Percentiles rank a stretch among this genome's conserved stretches.
Evolutionary conservation across 1,140 invertebrate species (phyloP).

Genomic region (Drosophila kepulauana): DNA sequence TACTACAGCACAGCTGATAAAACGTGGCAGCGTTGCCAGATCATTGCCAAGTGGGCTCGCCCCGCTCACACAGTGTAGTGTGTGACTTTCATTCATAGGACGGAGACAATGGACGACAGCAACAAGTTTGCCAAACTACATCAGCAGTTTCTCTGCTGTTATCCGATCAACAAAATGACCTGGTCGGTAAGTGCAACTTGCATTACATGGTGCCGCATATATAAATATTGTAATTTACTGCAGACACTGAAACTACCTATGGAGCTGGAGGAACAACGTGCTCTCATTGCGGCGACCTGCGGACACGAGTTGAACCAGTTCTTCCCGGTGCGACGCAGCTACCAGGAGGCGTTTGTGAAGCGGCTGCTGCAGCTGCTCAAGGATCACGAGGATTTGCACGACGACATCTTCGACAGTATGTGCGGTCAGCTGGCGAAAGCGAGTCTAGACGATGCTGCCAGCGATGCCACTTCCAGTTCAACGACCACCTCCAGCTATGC

Average conservation of each 20-base stretch:
- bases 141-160: constrained; percentile 74
- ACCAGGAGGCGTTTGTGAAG: constrained; percentile 77
- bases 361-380: constrained; percentile 65
- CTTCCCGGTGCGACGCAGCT: constrained; percentile 67
- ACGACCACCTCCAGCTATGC: constrained; percentile 36
- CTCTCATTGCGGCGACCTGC: constrained; percentile 66
- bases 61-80: neutral
- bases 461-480: neutral
- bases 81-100: neutral
- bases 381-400: constrained; percentile 71
- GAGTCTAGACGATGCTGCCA: neutral
- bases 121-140: constrained; percentile 63
- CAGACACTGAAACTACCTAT: constrained; percentile 60
- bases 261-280: constrained; percentile 65
- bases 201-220: too few relatives aligned
- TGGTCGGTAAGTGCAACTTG: constrained; percentile 62
- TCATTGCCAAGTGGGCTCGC: neutral
- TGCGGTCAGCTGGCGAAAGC: constrained; percentile 48
- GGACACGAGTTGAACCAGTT: constrained; percentile 57
- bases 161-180: constrained; percentile 70
- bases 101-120: constrained; percentile 29
- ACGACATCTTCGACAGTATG: constrained; percentile 67
- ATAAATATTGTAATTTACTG: neutral
- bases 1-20: constrained; percentile 12
- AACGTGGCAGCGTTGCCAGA: constrained; percentile 33